phyloP scores from a whole-genome alignment of 2,797 vertebrate genomes.

The Acrossocheilus wenchowensis region DNA sequence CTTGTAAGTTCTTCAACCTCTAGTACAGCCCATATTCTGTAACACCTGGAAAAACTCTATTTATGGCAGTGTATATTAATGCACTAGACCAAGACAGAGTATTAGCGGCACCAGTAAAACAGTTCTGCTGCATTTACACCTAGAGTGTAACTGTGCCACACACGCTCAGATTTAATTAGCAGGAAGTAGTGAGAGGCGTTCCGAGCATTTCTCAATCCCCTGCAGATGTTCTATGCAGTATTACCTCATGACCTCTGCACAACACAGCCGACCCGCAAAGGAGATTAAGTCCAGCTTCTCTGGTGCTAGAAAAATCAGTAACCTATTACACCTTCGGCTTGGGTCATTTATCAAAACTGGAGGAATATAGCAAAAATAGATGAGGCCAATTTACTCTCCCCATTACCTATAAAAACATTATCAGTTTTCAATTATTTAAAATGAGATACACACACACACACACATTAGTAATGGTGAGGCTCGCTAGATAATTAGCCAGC shows the following conservation, averaged over 20 bases:
- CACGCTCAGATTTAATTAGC: not conserved
- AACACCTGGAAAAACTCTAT: not conserved
- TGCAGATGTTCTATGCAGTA: slow-evolving; percentile 12
- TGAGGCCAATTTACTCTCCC: slow-evolving; percentile 59
- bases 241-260: slow-evolving; percentile 18
- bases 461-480: not conserved
- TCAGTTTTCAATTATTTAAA: slow-evolving; percentile 41
- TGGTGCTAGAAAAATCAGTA: slow-evolving; percentile 52
- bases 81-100: not conserved
- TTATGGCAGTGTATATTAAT: not conserved
- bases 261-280: slow-evolving; percentile 39
- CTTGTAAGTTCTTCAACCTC: not conserved
- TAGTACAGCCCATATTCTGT: not conserved
- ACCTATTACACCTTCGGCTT: slow-evolving; percentile 45
- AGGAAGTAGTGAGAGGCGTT: slow-evolving; percentile 18
- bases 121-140: not conserved
- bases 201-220: not conserved
- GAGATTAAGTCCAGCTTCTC: slow-evolving; percentile 55
- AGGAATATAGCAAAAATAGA: slow-evolving; percentile 56
- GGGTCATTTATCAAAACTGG: slow-evolving; percentile 64
- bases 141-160: not conserved
- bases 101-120: not conserved
- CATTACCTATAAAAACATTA: slow-evolving; percentile 41
- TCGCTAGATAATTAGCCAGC: not conserved
- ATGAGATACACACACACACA: not conserved